Evolutionary conservation across 2,113 vertebrate genomes (phyloP), one percentile per base, ranked within the genome.

Genomic region (Cyprinodon brontotheroides): DNA sequence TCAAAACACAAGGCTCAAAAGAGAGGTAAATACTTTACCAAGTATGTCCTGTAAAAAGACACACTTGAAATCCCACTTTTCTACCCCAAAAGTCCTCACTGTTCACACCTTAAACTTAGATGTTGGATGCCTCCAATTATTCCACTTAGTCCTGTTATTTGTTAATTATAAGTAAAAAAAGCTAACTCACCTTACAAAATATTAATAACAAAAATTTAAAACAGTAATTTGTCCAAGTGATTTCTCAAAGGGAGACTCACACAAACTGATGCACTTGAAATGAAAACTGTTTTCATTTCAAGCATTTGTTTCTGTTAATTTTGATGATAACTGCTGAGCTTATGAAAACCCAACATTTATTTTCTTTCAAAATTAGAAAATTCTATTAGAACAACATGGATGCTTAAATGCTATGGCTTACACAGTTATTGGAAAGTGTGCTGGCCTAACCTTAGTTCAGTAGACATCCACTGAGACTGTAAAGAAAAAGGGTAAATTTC

Each of bases 21-120:
- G 95, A 96, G 96, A 97, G 97, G 97, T 97, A 97, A 97, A 96
- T 96, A 93, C 93, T 95, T 94, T 75, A 88, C 89, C 75, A 84
- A 88, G 72, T 89, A 87, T 86, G 83, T 65, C 69, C 72, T 74
- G 12, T 90, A 74, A 78, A 57, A 79, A 74, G n/a, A 79, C 71
- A 87, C 77, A 67, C 68, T 73, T 82, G 14, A 45, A 78, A 81
- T 79, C 61, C 81, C 79, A 89, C 64, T 65, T 83, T 82, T 86
- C 84, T 11, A 45, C 43, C 9, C 82, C 64, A 76, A 90, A 71
- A 86, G 81, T 83, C 81, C 75, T 79, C 12, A 68, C 74, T 81
- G 37, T 72, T 77, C 45, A 79, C 77, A 77, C 65, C 67, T 70
- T 80, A 7, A 83, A 45, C 62, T 76, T 4, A 70, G 43, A 82